Conservation (phyloP, 2,113 vertebrate species). For the Notarius quadriscutis region DNA sequence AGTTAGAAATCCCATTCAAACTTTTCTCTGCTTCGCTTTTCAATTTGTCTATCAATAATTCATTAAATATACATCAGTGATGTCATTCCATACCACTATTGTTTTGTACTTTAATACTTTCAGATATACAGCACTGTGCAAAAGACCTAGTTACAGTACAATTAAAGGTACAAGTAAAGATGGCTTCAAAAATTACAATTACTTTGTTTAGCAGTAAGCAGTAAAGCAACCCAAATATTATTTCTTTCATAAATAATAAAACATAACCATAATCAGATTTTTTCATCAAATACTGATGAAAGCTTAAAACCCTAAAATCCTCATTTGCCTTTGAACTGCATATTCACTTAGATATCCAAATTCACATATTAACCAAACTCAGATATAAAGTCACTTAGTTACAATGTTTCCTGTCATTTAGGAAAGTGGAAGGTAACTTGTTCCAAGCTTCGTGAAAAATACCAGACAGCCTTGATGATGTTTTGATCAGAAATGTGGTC, state of each 20-base stretch:
- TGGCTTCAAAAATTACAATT: not conserved
- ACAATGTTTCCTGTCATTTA: not conserved
- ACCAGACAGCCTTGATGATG: not conserved
- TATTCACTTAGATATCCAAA: not conserved
- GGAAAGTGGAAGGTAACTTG: not conserved
- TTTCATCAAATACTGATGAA: not conserved
- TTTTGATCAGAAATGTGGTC: not conserved
- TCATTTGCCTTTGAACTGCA: not conserved
- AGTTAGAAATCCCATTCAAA: slow-evolving; percentile 8
- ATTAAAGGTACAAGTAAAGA: not conserved
- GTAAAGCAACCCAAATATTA: not conserved
- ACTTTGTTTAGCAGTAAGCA: not conserved
- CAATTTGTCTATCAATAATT: not conserved
- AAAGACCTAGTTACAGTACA: not conserved
- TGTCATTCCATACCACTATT: not conserved
- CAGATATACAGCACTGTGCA: too few relatives aligned
- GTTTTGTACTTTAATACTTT: not conserved
- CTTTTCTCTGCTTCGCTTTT: slow-evolving; percentile 9
- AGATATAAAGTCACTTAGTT: not conserved
- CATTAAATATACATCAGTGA: slow-evolving; percentile 18
- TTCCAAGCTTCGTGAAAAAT: not conserved
- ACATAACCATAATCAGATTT: not conserved
- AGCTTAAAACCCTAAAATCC: not conserved
- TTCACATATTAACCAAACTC: not conserved
- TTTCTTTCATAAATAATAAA: not conserved